phyloP scores from a whole-genome alignment of 2,888 invertebrate genomes.

The Morinoia aosen region DNA sequence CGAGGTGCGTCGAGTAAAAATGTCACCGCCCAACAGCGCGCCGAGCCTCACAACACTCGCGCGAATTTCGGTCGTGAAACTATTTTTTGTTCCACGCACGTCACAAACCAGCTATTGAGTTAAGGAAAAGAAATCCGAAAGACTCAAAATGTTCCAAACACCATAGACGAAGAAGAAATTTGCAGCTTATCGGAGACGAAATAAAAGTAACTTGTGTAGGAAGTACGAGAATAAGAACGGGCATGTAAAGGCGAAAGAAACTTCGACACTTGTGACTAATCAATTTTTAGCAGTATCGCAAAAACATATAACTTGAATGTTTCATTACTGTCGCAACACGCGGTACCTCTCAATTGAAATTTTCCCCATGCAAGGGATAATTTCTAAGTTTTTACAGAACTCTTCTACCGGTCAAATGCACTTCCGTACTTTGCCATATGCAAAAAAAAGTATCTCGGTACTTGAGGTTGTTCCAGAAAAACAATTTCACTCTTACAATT shows the following conservation, averaged over 20 bases:
- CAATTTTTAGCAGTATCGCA: neutral
- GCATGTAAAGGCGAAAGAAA: neutral
- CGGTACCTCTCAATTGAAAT: neutral
- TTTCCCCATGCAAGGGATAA: too few relatives aligned
- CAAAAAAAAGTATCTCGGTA: too few relatives aligned
- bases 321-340: neutral
- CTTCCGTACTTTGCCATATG: too few relatives aligned
- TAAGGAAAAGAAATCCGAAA: conserved; percentile 26
- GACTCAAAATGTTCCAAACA: conserved; percentile 3
- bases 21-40: conserved; percentile 34
- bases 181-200: neutral
- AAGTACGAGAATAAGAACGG: neutral
- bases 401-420: too few relatives aligned
- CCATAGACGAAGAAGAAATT: conserved; percentile 10
- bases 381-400: too few relatives aligned
- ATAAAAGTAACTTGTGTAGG: neutral
- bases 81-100: conserved; percentile 8
- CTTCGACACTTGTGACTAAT: neutral
- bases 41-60: conserved; percentile 3
- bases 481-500: too few relatives aligned
- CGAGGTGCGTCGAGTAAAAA: conserved; percentile 48
- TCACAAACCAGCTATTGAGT: conserved; percentile 45
- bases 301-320: neutral
- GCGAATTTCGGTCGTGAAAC: conserved; percentile 22
- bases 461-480: too few relatives aligned